Evolutionary conservation across 2,113 vertebrate species (phyloP).

Genomic region (Egretta garzetta): DNA sequence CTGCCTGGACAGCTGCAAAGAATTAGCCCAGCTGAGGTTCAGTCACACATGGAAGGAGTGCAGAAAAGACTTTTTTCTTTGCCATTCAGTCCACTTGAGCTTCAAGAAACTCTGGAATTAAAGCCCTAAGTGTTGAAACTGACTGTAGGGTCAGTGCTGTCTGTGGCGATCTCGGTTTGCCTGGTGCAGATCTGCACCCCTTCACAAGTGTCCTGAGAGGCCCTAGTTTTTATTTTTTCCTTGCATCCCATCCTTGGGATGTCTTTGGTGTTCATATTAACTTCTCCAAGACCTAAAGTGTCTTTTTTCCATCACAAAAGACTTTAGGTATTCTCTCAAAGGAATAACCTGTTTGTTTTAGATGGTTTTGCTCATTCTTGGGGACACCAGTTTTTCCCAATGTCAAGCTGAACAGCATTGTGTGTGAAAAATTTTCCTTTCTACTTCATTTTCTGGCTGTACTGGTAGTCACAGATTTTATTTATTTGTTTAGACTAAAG

Average conservation of each 20-base stretch:
- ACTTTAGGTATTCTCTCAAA: neutral
- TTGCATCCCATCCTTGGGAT: neutral
- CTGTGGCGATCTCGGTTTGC: neutral
- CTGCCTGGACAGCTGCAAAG: conserved; percentile 41
- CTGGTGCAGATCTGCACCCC: neutral
- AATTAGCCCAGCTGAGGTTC: neutral
- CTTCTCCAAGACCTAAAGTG: neutral
- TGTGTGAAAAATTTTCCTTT: neutral
- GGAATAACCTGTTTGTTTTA: neutral
- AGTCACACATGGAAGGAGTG: neutral
- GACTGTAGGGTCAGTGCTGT: neutral
- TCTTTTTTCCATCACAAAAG: neutral
- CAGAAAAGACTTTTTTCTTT: neutral
- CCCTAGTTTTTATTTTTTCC: neutral
- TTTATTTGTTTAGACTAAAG: neutral
- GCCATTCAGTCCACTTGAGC: neutral
- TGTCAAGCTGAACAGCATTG: neutral
- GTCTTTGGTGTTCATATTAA: neutral
- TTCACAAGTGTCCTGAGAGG: neutral
- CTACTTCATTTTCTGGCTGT: neutral
- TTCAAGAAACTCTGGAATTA: neutral
- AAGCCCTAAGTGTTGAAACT: neutral
- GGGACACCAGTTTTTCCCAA: neutral
- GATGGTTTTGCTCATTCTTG: neutral
- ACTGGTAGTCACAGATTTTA: neutral